A percentile compares a stretch with the other conserved stretches of the same genome.
Conservation (phyloP, 2,113 vertebrate genomes). For the Laterallus jamaicensis region DNA sequence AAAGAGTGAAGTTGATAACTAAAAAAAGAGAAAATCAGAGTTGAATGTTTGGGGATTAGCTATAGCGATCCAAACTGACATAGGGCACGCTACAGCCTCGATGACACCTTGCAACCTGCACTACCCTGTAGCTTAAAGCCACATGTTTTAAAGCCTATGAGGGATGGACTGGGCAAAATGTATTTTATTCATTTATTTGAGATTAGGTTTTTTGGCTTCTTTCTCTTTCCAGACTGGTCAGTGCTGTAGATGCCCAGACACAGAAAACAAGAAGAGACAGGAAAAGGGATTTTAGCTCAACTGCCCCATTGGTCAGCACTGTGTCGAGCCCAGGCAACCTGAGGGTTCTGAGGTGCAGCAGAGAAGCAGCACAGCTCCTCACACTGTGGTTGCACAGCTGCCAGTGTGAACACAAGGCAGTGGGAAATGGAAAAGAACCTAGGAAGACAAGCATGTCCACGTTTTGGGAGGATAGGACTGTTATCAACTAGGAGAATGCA, state of each 20-base stretch:
- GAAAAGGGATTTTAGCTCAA: background rate
- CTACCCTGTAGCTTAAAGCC: background rate
- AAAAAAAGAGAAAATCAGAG: conserved; percentile 1
- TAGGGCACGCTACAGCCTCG: background rate
- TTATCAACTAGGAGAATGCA: background rate
- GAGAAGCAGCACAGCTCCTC: background rate
- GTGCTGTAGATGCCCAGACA: background rate
- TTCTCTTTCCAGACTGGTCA: background rate
- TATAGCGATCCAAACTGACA: background rate
- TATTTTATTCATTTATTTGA: background rate
- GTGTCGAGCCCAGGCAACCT: background rate
- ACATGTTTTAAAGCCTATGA: background rate
- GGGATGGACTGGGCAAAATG: background rate
- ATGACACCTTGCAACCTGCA: background rate
- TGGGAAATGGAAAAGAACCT: background rate
- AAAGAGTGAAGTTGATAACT: background rate
- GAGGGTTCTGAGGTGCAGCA: background rate
- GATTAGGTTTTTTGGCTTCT: background rate
- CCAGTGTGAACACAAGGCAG: background rate
- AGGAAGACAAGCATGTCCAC: accelerated
- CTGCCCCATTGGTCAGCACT: background rate
- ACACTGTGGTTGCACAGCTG: background rate
- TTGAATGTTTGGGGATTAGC: background rate
- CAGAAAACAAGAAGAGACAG: background rate
- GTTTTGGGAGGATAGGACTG: background rate